Evolutionary conservation across 1,140 invertebrate genomes (phyloP).

Genomic region (Philopotamus ludificatus): DNA sequence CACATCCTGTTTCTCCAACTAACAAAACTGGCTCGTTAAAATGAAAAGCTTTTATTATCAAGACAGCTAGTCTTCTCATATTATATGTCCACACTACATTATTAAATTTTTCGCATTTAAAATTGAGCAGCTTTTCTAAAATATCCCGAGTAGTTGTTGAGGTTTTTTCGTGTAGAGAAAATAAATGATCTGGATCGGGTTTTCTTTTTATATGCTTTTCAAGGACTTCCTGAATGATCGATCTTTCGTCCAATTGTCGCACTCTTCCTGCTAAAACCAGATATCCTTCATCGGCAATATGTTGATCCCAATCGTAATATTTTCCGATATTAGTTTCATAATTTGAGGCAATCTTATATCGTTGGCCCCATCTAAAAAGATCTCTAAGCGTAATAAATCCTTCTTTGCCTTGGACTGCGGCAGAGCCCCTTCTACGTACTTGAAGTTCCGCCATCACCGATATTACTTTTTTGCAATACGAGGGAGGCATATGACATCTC

Average conservation of each 20-base stretch:
- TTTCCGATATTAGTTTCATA: slow-evolving; percentile 48
- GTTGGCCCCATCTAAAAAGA: slow-evolving; percentile 96
- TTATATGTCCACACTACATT: slow-evolving; percentile 94
- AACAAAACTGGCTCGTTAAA: slow-evolving; percentile 94
- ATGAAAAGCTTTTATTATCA: slow-evolving; percentile 84
- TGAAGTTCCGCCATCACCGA: slow-evolving; percentile 89
- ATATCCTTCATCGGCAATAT: slow-evolving; percentile 96
- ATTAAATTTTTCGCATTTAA: slow-evolving; percentile 60
- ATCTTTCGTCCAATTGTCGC: slow-evolving; percentile 75
- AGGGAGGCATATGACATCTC: slow-evolving; percentile 82
- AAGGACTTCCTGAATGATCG: slow-evolving; percentile 76
- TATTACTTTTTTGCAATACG: slow-evolving; percentile 92
- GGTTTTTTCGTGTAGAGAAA: slow-evolving; percentile 69
- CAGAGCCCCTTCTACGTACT: slow-evolving; percentile 76
- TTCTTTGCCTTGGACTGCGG: slow-evolving; percentile 90
- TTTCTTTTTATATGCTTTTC: slow-evolving; percentile 82
- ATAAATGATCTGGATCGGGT: slow-evolving; percentile 74
- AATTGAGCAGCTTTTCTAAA: slow-evolving; percentile 65
- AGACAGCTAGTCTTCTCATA: slow-evolving; percentile 87
- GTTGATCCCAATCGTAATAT: slow-evolving; percentile 96
- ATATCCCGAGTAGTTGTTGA: slow-evolving; percentile 76
- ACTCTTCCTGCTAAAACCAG: slow-evolving; percentile 92
- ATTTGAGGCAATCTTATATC: slow-evolving; percentile 76
- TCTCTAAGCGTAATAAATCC: slow-evolving; percentile 95
- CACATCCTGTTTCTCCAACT: slow-evolving; percentile 97